These are phyloP conservation scores for Oxyura jamaicensis DNA, from an alignment of 2,113 vertebrate species.

Conservation along the genomic window DNA sequence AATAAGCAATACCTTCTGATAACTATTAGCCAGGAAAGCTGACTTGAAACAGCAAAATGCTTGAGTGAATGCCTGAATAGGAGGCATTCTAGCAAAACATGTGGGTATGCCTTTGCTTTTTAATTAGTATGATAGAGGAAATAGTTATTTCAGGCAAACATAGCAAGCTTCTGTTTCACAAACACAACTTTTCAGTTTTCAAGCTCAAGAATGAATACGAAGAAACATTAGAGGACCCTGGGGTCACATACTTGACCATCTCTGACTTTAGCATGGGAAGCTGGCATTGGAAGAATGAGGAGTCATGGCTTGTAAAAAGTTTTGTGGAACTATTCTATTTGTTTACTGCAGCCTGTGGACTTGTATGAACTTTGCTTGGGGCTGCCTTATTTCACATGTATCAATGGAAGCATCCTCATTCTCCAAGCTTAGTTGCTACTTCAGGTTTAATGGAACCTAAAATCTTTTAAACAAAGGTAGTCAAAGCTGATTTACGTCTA, in stretches of 20 bases:
- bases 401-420: neutral
- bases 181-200: neutral
- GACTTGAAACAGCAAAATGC: neutral
- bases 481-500: neutral
- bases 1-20: neutral
- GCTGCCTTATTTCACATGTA: neutral
- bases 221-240: neutral
- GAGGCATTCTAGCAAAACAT: neutral
- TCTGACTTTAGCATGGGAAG: neutral
- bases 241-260: neutral
- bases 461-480: neutral
- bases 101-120: neutral
- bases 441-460: neutral
- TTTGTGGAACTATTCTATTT: neutral
- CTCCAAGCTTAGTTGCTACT: neutral
- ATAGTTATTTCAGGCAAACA: neutral
- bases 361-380: neutral
- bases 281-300: neutral
- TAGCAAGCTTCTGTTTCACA: neutral
- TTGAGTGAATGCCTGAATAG: neutral
- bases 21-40: neutral
- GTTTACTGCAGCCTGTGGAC: neutral
- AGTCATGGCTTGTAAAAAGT: neutral
- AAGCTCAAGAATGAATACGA: neutral
- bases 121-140: neutral